Percentiles rank a stretch among this genome's conserved stretches.
Conservation (phyloP, 2,113 vertebrate genomes). For the Ailuropoda melanoleuca region DNA sequence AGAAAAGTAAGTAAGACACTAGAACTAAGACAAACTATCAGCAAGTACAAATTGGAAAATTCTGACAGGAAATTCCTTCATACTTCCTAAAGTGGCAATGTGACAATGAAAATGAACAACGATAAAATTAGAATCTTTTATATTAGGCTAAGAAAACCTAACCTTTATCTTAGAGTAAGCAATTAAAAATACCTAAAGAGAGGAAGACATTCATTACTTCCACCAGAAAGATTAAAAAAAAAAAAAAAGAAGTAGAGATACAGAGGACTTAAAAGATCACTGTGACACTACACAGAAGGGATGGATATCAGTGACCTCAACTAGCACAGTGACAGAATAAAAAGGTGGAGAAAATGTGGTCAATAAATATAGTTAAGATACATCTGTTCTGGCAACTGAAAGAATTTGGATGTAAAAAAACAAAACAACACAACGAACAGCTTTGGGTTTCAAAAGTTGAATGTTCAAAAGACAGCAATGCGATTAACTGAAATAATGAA, state of each 20-base stretch:
- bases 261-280: background rate
- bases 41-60: background rate
- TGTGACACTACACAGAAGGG: background rate
- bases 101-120: slow-evolving; percentile 26
- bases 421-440: background rate
- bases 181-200: background rate
- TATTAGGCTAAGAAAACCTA: background rate
- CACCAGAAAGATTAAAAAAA: background rate
- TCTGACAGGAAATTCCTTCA: background rate
- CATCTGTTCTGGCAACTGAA: background rate
- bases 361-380: background rate
- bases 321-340: background rate
- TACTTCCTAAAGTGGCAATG: background rate
- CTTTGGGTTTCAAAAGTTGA: background rate
- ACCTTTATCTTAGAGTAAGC: background rate
- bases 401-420: background rate
- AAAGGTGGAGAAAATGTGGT: background rate
- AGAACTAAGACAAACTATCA: background rate
- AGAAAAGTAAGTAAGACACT: background rate
- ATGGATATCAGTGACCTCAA: background rate
- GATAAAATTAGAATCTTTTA: background rate
- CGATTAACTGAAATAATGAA: slow-evolving; percentile 22
- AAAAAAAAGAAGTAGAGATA: background rate
- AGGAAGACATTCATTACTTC: background rate
- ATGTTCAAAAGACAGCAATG: background rate